phyloP scores from a whole-genome alignment of 2,888 invertebrate species.

The Leptarthrus brevirostris region DNA sequence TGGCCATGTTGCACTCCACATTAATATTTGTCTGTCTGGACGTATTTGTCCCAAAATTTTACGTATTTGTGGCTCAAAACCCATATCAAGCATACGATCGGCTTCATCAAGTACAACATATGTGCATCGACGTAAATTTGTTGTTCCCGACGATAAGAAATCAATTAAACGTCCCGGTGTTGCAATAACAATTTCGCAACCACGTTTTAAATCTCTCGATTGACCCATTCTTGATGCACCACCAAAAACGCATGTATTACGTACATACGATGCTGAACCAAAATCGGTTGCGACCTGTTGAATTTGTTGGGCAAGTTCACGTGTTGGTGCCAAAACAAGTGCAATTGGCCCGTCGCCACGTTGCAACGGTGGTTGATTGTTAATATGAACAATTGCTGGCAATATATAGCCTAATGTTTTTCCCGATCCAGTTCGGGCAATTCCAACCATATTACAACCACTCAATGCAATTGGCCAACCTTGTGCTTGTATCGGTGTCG shows the following conservation, averaged over 20 bases:
- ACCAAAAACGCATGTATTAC: conserved; percentile 90
- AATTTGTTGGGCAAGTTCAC: conserved; percentile 85
- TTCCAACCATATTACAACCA: conserved; percentile 86
- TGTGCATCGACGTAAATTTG: conserved; percentile 82
- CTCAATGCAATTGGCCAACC: conserved; percentile 91
- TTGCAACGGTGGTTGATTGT: conserved; percentile 80
- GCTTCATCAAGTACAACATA: conserved; percentile 92
- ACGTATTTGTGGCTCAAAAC: conserved; percentile 96
- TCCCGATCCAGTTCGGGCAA: conserved; percentile 86
- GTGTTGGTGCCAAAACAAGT: conserved; percentile 81
- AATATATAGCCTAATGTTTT: conserved; percentile 83
- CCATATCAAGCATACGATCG: conserved; percentile 98
- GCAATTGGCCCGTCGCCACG: conserved; percentile 87
- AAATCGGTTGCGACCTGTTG: conserved; percentile 87
- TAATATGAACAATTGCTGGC: conserved; percentile 90
- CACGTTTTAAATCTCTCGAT: conserved; percentile 80
- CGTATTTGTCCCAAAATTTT: conserved; percentile 94
- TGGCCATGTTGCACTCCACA: conserved; percentile 99
- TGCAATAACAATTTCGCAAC: conserved; percentile 90
- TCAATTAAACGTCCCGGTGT: conserved; percentile 93
- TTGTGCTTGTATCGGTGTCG: conserved; percentile 87
- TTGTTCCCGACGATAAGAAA: conserved; percentile 82
- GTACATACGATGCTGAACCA: conserved; percentile 81
- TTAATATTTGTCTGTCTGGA: conserved; percentile 94
- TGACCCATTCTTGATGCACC: conserved; percentile 87